Evolutionary conservation across 2,113 vertebrate genomes (phyloP), one percentile per base, ranked within the genome.

Genomic region (Malurus alboscapulatus): DNA sequence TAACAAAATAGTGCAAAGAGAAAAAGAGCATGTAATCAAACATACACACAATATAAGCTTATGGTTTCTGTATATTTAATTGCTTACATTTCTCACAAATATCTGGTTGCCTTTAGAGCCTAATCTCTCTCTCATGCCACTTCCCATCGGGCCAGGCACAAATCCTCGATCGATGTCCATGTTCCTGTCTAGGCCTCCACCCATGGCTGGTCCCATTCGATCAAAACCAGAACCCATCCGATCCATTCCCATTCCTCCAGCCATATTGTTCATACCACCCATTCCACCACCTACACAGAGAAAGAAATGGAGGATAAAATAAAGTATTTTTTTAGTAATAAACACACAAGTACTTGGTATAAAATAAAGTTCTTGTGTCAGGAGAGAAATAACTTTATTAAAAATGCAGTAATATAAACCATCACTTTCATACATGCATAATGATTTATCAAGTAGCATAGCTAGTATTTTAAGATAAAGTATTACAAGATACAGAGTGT

Each of bases 51-150:
- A 87, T 73, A 50, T 47, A 76, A 80, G 14, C 38, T 55, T 19
- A 36, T 87, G 74, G 53, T 83, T 86, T 76, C 75, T 89, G 67
- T 30, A 14, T 13, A 87, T 59, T 73, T 67, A 69, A 72, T 79
- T 92, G 94, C 99, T 98, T 98, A 99, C 99, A 97, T 99, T 99
- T 98, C 99, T 97, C 91, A 99, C 99, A 98, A 99, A 99, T 97
- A 99, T 99, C 97, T 99, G 99, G 97, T 99, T 99, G 92, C 99
- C 99, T 97, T 99, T 99, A 93, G 98, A 98, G 79, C 98, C 98
- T 88, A 98, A 96, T 96, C 99, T 97, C 84, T 99, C 99, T 79
- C 98, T 98, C 97, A 99, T 97, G 93, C 98, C 98, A 76, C 98
- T 95, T 80, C 98, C 98, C 98, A 99, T 98, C 3, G 98, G 98